Percentiles rank a stretch among this genome's conserved stretches.
phyloP scores from a whole-genome alignment of 2,888 invertebrate genomes.

The Thymelicus sylvestris region DNA sequence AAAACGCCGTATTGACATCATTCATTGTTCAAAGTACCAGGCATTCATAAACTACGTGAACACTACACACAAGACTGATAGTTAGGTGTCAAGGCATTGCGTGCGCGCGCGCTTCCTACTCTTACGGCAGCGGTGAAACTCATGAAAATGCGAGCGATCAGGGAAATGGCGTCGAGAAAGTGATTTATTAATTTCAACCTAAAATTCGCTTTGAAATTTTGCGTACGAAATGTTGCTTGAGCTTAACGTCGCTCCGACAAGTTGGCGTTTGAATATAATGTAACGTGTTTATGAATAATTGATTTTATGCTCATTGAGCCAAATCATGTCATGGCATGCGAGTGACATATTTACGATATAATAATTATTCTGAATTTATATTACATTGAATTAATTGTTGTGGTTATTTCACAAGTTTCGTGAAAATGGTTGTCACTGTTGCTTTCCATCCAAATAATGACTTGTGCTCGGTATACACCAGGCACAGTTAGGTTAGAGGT shows the following conservation, averaged over 20 bases:
- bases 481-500: no score
- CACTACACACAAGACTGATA: constrained; percentile 25
- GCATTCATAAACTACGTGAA: neutral
- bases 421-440: no score
- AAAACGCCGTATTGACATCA: no score
- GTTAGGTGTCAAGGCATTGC: constrained; percentile 55
- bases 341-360: neutral
- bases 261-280: neutral
- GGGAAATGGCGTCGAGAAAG: constrained; percentile 76
- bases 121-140: constrained; percentile 71
- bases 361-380: neutral
- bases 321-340: neutral
- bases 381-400: no score
- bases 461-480: no score
- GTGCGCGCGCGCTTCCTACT: constrained; percentile 67
- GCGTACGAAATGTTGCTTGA: neutral
- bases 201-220: constrained; percentile 53
- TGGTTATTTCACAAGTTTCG: no score
- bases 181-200: constrained; percentile 75
- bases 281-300: neutral
- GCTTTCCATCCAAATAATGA: no score
- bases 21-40: neutral
- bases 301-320: neutral
- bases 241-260: constrained; percentile 1
- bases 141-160: constrained; percentile 72